A percentile compares a stretch with the other conserved stretches of the same genome.
phyloP scores from a whole-genome alignment of 2,113 vertebrate genomes.

The Dicaeum eximium region DNA sequence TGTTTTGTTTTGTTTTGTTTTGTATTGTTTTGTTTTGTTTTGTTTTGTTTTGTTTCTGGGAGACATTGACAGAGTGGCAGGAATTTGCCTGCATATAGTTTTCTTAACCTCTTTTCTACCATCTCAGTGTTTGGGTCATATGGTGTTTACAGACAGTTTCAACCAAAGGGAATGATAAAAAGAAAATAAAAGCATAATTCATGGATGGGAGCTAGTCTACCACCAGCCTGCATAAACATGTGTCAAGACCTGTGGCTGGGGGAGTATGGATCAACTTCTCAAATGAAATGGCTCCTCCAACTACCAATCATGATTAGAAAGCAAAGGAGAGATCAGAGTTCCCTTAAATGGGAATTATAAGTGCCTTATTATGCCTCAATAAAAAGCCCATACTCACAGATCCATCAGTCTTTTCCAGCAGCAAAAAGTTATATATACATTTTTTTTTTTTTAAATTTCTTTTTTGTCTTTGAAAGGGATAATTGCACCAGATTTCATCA shows the following conservation, averaged over 20 bases:
- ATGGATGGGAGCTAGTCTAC: neutral
- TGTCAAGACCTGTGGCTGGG: neutral
- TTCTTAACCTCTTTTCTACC: neutral
- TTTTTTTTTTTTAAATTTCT: too few relatives aligned
- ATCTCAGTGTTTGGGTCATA: neutral
- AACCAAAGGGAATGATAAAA: neutral
- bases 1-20: too few relatives aligned
- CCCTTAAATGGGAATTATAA: neutral
- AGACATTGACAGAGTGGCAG: neutral
- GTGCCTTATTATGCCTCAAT: neutral
- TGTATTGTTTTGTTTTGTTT: neutral
- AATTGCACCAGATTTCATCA: constrained; percentile 20
- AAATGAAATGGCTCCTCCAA: neutral
- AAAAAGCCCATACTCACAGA: neutral
- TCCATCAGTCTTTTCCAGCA: neutral
- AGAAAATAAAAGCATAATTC: constrained; percentile 2
- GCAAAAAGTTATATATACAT: neutral
- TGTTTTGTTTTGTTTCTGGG: neutral
- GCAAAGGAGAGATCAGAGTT: neutral
- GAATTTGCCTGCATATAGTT: neutral
- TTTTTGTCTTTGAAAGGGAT: neutral
- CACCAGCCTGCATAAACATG: neutral
- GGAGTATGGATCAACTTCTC: neutral
- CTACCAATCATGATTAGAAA: neutral
- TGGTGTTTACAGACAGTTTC: neutral